These are phyloP conservation scores for Chlamydotis undulata DNA, from an alignment of 2,113 vertebrate species.

Conservation along the genomic window DNA sequence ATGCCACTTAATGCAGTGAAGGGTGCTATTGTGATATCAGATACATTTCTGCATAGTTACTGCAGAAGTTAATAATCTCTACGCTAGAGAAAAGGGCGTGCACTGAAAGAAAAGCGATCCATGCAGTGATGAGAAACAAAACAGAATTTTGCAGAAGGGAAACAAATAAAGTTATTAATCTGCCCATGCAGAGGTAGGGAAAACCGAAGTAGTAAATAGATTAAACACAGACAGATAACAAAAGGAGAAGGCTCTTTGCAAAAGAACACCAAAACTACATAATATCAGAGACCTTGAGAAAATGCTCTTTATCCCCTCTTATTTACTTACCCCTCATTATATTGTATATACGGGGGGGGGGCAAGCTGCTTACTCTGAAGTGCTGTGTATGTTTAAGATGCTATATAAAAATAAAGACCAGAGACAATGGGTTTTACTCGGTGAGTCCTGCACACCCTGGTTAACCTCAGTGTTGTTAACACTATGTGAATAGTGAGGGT, in stretches of 20 bases:
- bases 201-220: not conserved
- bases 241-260: not conserved
- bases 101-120: not conserved
- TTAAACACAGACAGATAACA: not conserved
- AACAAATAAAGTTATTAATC: not conserved
- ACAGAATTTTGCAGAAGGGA: not conserved
- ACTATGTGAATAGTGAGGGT: not conserved
- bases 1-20: not conserved
- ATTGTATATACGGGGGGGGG: not conserved
- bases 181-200: not conserved
- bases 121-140: not conserved
- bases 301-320: not conserved
- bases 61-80: not conserved
- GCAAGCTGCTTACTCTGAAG: not conserved
- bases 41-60: not conserved
- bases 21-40: not conserved
- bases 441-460: not conserved
- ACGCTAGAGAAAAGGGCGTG: not conserved
- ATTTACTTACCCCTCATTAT: not conserved
- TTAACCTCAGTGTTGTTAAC: not conserved
- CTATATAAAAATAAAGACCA: not conserved
- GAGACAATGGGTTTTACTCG: not conserved
- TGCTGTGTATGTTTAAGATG: not conserved
- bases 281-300: not conserved
- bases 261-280: not conserved